Percentiles rank a stretch among this genome's conserved stretches.
Conservation (phyloP, 2,888 invertebrate species). For the Pseudanteris insignis region DNA sequence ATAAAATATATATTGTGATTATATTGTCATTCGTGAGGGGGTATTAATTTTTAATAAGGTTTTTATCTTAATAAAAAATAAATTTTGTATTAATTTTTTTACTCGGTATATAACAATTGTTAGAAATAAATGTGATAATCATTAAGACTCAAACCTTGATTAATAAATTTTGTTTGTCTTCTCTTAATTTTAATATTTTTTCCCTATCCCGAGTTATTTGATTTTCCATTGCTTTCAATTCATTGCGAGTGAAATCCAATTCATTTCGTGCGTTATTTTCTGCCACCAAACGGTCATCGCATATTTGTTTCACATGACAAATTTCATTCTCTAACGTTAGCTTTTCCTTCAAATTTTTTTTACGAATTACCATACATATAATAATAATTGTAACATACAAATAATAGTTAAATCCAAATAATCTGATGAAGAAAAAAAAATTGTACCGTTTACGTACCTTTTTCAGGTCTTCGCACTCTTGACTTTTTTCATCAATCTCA, state of each 20-base stretch:
- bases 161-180: slow-evolving; percentile 60
- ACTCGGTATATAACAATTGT: no score
- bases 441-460: slow-evolving; percentile 50
- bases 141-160: slow-evolving; percentile 61
- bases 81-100: no score
- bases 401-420: no score
- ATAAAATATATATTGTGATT: no score
- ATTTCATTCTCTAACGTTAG: slow-evolving; percentile 50
- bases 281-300: slow-evolving; percentile 51
- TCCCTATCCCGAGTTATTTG: slow-evolving; percentile 62
- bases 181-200: slow-evolving; percentile 59
- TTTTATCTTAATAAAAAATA: no score
- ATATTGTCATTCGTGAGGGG: no score
- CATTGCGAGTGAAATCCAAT: slow-evolving; percentile 52
- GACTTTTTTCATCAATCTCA: slow-evolving; percentile 66
- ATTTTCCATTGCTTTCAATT: slow-evolving; percentile 54
- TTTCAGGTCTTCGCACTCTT: slow-evolving; percentile 66
- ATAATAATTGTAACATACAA: no score
- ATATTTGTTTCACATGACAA: slow-evolving; percentile 48
- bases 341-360: slow-evolving; percentile 54
- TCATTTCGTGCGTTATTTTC: slow-evolving; percentile 60
- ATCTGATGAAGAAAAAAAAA: neutral
- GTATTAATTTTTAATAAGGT: no score
- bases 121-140: no score
- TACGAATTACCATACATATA: slow-evolving; percentile 1